Base-by-base conservation (phyloP, 2,797 vertebrate genomes). In the Sciaenops ocellatus region DNA sequence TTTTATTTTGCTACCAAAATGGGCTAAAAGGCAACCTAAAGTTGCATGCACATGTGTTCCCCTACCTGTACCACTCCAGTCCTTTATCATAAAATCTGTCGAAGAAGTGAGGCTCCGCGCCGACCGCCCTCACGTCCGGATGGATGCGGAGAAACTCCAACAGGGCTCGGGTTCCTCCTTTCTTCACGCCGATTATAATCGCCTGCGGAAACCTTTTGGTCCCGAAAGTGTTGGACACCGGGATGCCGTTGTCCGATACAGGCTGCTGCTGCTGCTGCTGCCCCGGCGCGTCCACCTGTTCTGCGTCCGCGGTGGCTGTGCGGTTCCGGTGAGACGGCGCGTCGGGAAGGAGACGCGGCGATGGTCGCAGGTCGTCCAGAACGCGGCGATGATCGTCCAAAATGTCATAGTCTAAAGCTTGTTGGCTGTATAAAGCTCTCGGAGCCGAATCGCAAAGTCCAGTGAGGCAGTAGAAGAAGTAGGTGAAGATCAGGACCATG, bases 111-210 rank as follows among this genome's bases (percentile, higher is more conserved):
- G 97, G 96, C 67, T 98, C 97, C 0, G 96, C 93, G 2, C 97
- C 97, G 30, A 97, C 92, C 3, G 97, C 97, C 51, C 97, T 94
- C 78, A 98, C 96, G 86, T 97, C 97, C 47, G 97, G 97, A 82
- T 98, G 97, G 87, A 96, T 94, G 84, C 97, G 95, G 55, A 98
- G 95, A 69, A 97, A 98, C 95, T 98, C 97, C 63, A 98, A 96
- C 89, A 98, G 93, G 1, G 97, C 97, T 6, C 97, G 94, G 48
- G 97, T 98, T 34, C 97, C 97, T 11, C 97, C 97, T 79, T 98
- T 98, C 95, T 98, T 98, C 89, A 98, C 97, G 9, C 97, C 97
- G 79, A 97, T 96, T 84, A 98, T 97, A 76, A 98, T 95, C 55
- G 97, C 97, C 80, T 97, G 97, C 3, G 97, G 97, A 69, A 98